These are phyloP conservation scores for Acanthosepion esculentum DNA, from an alignment of 2,888 invertebrate genomes.

Conservation along the genomic window DNA sequence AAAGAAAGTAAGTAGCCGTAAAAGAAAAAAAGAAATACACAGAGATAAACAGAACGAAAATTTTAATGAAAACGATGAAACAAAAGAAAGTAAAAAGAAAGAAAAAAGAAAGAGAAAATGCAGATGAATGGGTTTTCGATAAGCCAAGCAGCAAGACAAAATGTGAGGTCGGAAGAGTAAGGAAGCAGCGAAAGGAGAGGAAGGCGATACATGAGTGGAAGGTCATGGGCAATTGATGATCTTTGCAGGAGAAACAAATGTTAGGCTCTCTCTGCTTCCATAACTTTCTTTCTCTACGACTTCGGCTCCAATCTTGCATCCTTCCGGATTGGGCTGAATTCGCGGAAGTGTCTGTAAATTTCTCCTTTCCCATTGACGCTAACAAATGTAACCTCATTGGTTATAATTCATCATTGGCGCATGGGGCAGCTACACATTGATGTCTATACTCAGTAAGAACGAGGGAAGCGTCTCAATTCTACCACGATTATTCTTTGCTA, in stretches of 20 bases:
- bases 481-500: neutral
- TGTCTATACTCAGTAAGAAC: neutral
- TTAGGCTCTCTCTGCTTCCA: neutral
- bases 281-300: slow-evolving; percentile 15
- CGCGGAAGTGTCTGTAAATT: slow-evolving; percentile 16
- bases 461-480: neutral
- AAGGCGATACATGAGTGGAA: neutral
- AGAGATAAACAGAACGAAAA: too few relatives aligned
- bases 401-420: neutral
- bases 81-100: neutral
- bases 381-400: neutral
- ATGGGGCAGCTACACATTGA: neutral
- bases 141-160: neutral
- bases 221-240: neutral
- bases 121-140: neutral
- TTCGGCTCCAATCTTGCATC: neutral
- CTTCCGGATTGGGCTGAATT: slow-evolving; percentile 33
- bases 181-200: neutral
- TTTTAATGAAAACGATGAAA: too few relatives aligned
- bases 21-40: neutral
- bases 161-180: neutral
- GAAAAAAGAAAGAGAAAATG: neutral
- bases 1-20: too few relatives aligned
- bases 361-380: neutral
- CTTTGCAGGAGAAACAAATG: neutral